Conservation (phyloP, 2,113 vertebrate species). For the Ifrita kowaldi region DNA sequence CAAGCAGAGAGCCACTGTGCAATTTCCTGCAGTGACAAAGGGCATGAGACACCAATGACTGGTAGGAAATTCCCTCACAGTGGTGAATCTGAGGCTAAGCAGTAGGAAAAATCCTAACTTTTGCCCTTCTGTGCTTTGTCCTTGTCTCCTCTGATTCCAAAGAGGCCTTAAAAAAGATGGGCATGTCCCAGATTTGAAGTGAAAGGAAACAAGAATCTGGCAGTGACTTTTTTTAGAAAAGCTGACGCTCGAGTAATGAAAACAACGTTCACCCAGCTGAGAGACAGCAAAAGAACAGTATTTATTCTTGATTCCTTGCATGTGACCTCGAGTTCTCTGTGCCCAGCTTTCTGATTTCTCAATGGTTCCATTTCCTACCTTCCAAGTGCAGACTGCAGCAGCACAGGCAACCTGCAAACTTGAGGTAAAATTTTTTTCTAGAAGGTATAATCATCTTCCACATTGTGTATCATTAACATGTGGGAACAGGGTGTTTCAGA, state of each 20-base stretch:
- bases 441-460: background rate
- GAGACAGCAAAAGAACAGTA: background rate
- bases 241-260: background rate
- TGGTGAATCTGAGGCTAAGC: background rate
- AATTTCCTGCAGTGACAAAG: background rate
- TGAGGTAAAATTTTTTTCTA: background rate
- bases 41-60: background rate
- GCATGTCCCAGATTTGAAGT: slow-evolving; percentile 11
- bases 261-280: background rate
- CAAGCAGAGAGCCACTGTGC: background rate
- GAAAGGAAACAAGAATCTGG: slow-evolving; percentile 17
- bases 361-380: background rate
- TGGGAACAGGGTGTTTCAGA: background rate
- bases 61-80: background rate
- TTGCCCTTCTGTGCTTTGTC: background rate
- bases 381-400: background rate
- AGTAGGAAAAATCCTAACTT: background rate
- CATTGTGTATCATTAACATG: background rate
- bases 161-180: background rate
- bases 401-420: background rate
- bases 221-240: slow-evolving; percentile 11
- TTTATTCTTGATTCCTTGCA: slow-evolving; percentile 13
- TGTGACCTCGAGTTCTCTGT: background rate
- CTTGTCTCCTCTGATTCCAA: background rate
- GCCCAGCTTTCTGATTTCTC: background rate